phyloP scores from a whole-genome alignment of 2,888 invertebrate genomes.

The Patella pellucida region DNA sequence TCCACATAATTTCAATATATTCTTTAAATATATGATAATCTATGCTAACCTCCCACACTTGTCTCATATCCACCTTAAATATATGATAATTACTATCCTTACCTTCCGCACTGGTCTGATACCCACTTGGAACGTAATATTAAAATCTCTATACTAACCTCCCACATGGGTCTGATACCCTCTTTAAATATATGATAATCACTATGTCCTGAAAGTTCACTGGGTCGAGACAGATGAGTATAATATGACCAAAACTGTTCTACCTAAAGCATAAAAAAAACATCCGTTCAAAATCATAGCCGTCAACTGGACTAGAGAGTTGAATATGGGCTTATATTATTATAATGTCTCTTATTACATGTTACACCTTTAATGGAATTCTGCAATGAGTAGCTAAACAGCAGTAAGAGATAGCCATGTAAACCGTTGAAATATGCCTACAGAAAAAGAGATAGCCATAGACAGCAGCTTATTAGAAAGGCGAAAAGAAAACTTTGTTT shows the following conservation, averaged over 20 bases:
- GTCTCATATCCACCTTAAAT: conserved; percentile 97
- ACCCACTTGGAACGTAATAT: conserved; percentile 53
- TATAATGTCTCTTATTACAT: too few species aligned
- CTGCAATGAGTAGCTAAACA: too few species aligned
- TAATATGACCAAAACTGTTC: conserved; percentile 99
- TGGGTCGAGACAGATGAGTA: conserved; percentile 89
- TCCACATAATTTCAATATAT: too few species aligned
- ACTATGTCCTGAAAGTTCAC: conserved; percentile 88
- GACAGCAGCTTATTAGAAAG: too few species aligned
- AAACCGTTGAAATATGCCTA: too few species aligned
- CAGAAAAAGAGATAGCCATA: too few species aligned
- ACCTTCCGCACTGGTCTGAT: conserved; percentile 89
- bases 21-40: too few species aligned
- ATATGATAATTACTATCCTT: conserved; percentile 94
- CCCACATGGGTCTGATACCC: conserved; percentile 99
- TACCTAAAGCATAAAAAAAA: conserved; percentile 73
- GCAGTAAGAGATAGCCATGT: too few species aligned
- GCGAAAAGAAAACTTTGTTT: too few species aligned
- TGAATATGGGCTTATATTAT: too few species aligned
- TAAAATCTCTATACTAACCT: conserved; percentile 73
- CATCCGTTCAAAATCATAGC: background rate
- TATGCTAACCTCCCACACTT: conserved; percentile 90
- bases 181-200: conserved; percentile 98
- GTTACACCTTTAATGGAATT: too few species aligned
- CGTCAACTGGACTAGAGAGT: too few species aligned